These are phyloP conservation scores for Ptilonorhynchus violaceus DNA, from an alignment of 2,113 vertebrate genomes.

Conservation along the genomic window DNA sequence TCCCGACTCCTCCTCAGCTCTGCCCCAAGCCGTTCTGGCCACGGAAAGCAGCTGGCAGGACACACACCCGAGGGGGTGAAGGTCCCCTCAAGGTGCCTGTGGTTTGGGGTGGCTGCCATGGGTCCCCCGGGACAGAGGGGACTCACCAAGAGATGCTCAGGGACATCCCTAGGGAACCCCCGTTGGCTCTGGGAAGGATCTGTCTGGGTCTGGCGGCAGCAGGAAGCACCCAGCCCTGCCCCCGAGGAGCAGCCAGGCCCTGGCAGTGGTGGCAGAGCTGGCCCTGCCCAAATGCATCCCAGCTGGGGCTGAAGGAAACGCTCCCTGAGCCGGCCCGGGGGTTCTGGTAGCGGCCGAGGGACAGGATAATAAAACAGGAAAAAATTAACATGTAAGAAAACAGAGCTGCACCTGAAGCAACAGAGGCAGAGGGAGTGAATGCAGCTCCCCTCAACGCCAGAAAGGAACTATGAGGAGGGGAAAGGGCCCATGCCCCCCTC, in stretches of 20 bases:
- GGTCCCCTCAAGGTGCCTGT: not conserved
- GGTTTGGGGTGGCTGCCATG: not conserved
- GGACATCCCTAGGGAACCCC: not conserved
- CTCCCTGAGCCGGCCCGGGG: not conserved
- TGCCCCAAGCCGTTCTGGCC: not conserved
- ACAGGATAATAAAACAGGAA: constrained; percentile 76
- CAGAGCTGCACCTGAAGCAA: constrained; percentile 81
- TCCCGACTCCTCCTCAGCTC: not conserved
- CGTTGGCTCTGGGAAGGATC: rapidly evolving
- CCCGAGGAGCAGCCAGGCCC: not conserved
- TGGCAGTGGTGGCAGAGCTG: not conserved
- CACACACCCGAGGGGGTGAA: not conserved
- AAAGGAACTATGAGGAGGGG: constrained; percentile 66
- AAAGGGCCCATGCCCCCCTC: constrained; percentile 48
- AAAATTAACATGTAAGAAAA: constrained; percentile 83
- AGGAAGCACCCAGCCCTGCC: not conserved
- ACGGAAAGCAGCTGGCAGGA: not conserved
- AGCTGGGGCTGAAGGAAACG: constrained; percentile 12
- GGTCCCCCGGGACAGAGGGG: not conserved
- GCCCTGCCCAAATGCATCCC: not conserved
- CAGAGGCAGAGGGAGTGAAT: constrained; percentile 64
- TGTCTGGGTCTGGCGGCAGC: not conserved
- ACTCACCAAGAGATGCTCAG: not conserved
- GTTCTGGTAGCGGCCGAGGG: constrained; percentile 55
- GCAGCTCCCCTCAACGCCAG: constrained; percentile 58